Evolutionary conservation across 1,140 invertebrate species (phyloP), one percentile per base, ranked within the genome.

Genomic region (Cepaea nemoralis): DNA sequence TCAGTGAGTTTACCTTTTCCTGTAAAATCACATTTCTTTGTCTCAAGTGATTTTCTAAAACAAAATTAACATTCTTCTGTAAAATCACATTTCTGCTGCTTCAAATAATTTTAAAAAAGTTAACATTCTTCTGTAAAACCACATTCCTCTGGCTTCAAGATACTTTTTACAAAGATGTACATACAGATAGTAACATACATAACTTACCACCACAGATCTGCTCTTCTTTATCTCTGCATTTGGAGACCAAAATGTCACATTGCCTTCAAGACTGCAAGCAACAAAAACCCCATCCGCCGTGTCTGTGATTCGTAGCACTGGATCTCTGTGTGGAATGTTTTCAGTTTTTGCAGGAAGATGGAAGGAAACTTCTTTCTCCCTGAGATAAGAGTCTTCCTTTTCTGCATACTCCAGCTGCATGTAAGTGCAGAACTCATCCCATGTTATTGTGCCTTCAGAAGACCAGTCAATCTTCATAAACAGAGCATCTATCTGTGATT

Each of bases 361-460:
- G 78, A 92, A 92, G 31, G 85, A 74, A 33, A 91, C 89, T 50
- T 91, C 90, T 71, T 90, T 91, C 24, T 89, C 85, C 14, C 90
- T 79, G 35, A 89, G 85, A 71, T 91, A 91, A 5, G 89, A 90
- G 71, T 91, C 90, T 83, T 91, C 91, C 80, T 91, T 92, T 83
- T 91, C 90, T 0, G 89, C 86, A 85, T 91, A 91, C 74, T 91
- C 88, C 40, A 91, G 84, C 82, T 91, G 91, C 90, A 92, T 91
- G 87, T 91, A 92, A 0, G 90, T 92, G 85, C 91, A 92, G 80
- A 92, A 91, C 82, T 91, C 91, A 84, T 92, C 90, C 91, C 90
- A 91, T 0, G 89, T 89, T 73, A 92, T 91, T 3, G 82, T 80
- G 0, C 90, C 91, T 55, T 90, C 87, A 5, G 89, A 90, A 0